phyloP scores from a whole-genome alignment of 2,888 invertebrate species.

The Carabus problematicus region DNA sequence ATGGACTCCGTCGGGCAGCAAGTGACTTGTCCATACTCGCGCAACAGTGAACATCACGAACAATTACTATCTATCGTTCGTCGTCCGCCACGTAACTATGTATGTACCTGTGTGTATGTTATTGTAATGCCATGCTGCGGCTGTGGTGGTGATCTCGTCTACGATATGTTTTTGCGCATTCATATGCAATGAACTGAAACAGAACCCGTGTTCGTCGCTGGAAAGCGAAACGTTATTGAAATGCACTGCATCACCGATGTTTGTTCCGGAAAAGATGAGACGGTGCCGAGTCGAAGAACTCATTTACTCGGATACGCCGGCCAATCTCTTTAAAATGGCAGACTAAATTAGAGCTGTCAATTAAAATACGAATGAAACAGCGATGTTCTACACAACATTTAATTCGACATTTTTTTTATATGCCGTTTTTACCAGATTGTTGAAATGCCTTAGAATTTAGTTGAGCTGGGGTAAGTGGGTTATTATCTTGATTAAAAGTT shows the following conservation, averaged over 20 bases:
- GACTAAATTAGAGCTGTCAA: constrained; percentile 22
- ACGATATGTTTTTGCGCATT: too few relatives aligned
- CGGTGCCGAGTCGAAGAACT: constrained; percentile 5
- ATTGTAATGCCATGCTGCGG: too few relatives aligned
- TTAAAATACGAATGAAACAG: constrained; percentile 15
- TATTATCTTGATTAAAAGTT: constrained; percentile 27
- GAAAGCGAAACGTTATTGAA: neutral
- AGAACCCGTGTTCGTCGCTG: neutral
- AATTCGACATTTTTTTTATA: constrained; percentile 2
- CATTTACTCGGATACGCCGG: constrained; percentile 16
- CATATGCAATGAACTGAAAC: too few relatives aligned
- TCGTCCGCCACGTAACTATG: too few relatives aligned
- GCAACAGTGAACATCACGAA: too few relatives aligned
- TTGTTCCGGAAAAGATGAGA: constrained; percentile 10
- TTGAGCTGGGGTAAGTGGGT: constrained; percentile 12
- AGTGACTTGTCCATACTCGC: too few relatives aligned
- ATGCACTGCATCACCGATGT: neutral
- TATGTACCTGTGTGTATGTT: too few relatives aligned
- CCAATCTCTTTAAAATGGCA: constrained; percentile 19
- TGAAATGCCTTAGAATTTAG: constrained; percentile 13
- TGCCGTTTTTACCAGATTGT: constrained; percentile 16
- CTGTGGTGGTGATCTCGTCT: too few relatives aligned
- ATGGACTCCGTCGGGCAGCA: too few relatives aligned
- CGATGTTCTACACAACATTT: constrained; percentile 18
- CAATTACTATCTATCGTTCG: too few relatives aligned